Evolutionary conservation across 2,888 invertebrate species (phyloP).

Genomic region (Leucoma salicis): DNA sequence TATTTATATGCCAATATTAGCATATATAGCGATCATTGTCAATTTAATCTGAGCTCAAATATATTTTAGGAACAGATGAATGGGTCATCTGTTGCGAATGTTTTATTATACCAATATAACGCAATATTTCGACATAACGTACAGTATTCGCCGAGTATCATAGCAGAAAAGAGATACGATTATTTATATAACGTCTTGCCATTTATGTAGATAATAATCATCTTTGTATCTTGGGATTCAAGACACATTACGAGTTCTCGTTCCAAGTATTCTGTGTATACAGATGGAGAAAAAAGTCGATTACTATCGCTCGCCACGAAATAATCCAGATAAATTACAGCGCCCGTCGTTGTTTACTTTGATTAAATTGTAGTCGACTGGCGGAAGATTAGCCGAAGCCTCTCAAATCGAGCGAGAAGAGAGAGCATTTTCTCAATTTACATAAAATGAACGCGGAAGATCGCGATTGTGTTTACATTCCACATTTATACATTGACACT

Average conservation of each 20-base stretch:
- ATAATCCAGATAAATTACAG: conserved; percentile 81
- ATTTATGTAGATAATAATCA: conserved; percentile 65
- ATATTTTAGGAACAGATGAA: conserved; percentile 49
- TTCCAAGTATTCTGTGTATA: conserved; percentile 44
- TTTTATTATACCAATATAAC: conserved; percentile 51
- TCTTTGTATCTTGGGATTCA: conserved; percentile 55
- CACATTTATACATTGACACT: conserved; percentile 39
- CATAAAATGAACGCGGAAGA: conserved; percentile 71
- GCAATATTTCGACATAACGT: conserved; percentile 41
- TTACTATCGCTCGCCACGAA: conserved; percentile 76
- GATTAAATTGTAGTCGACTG: conserved; percentile 82
- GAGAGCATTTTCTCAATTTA: conserved; percentile 76
- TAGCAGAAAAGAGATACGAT: conserved; percentile 39
- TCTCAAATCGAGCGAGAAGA: conserved; percentile 76
- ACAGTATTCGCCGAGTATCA: conserved; percentile 39
- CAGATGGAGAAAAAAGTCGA: conserved; percentile 73
- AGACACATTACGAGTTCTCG: conserved; percentile 55
- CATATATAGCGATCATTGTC: conserved; percentile 50
- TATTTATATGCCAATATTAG: too few species aligned
- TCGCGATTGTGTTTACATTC: conserved; percentile 60
- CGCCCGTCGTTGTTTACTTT: conserved; percentile 77
- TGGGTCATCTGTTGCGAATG: conserved; percentile 60
- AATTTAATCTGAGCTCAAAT: conserved; percentile 51
- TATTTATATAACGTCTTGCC: conserved; percentile 49
- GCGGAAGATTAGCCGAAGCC: conserved; percentile 78